Percentiles rank a stretch among this genome's conserved stretches.
These are phyloP conservation scores for Eonycteris spelaea DNA, from an alignment of 2,113 vertebrate genomes.

Conservation along the genomic window DNA sequence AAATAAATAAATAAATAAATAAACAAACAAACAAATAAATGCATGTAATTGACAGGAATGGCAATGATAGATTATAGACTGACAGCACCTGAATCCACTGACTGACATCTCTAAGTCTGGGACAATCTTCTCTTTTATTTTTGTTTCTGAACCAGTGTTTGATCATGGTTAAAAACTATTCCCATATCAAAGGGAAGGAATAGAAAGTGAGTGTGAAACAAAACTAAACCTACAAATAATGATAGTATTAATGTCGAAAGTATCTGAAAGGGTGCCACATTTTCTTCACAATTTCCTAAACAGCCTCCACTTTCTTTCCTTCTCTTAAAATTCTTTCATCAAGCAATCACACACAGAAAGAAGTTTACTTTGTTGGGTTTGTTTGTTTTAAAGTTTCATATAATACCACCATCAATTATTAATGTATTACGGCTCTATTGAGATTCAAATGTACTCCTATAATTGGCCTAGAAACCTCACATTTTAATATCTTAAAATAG, in stretches of 20 bases:
- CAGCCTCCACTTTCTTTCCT: not conserved
- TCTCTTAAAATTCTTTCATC: not conserved
- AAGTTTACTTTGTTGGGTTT: not conserved
- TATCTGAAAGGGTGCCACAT: not conserved
- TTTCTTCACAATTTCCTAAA: not conserved
- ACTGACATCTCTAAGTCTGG: not conserved
- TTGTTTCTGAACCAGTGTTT: not conserved
- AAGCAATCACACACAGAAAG: not conserved
- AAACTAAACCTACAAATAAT: not conserved
- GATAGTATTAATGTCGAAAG: not conserved
- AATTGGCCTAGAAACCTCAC: not conserved
- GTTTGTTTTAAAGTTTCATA: not conserved
- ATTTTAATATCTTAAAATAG: not conserved
- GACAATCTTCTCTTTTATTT: not conserved
- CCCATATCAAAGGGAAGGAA: not conserved
- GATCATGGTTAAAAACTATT: not conserved
- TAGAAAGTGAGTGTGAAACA: not conserved
- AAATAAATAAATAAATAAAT: too few relatives aligned
- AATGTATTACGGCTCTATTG: not conserved
- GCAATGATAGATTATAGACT: not conserved
- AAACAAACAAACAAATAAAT: not conserved
- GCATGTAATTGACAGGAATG: not conserved
- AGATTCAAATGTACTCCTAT: not conserved
- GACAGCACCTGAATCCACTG: not conserved
- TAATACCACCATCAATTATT: not conserved